Evolutionary conservation across 2,888 invertebrate genomes (phyloP), one percentile per base, ranked within the genome.

Genomic region (Cyclophora punctaria): DNA sequence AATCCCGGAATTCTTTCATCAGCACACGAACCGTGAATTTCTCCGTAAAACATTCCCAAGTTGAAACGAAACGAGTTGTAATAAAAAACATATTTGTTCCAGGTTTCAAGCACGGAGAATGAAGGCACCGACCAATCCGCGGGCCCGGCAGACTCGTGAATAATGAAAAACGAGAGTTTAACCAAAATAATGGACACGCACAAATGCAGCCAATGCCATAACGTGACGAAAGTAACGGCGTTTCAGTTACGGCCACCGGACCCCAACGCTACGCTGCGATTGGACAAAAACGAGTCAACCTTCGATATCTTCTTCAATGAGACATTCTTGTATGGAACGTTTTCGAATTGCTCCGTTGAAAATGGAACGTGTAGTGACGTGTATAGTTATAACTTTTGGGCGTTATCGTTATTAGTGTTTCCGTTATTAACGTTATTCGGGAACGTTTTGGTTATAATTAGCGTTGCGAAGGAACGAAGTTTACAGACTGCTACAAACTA

Each of bases 401-500:
- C 96, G 63, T 85, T 96, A 58, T 93, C 96, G 61, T 88, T 98
- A 57, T 90, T 98, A 69, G 90, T 98, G 62, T 97, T 98, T 73
- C 98, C 98, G 42, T 91, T 96, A 67, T 90, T 97, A 68, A 98
- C 98, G 40, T 91, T 98, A 54, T 98, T 98, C 81, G 98, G 99
- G 55, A 99, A 99, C 85, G 95, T 98, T 58, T 91, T 99, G 68
- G 99, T 99, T 69, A 98, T 99, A 69, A 84, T 98, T 70, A 96
- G 97, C 83, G 98, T 99, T 47, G 93, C 93, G 63, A 91, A 95
- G 61, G 99, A 99, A 79, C 90, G 96, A 59, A 93, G 95, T 56
- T 89, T 99, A 62, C 97, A 98, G 82, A 96, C 98, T 43, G 98
- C 97, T 64, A 99, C 99, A 66, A 99, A 99, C 90, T 99, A 98